Evolutionary conservation across 1,140 invertebrate species (phyloP), one percentile per base, ranked within the genome.

Genomic region (Drosophila pandora): DNA sequence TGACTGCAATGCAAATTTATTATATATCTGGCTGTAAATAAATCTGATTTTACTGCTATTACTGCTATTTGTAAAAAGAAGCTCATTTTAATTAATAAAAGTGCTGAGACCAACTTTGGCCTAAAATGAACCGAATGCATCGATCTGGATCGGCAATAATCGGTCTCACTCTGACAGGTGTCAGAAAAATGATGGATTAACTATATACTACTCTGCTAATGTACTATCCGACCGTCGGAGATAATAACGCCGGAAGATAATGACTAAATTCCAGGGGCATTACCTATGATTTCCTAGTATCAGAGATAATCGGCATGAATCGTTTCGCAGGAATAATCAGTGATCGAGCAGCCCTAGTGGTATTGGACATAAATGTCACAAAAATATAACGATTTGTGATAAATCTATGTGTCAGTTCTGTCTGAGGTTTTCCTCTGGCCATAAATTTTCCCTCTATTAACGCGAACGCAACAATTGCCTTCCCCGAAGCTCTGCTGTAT

Each of bases 401-500:
- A 63, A 45, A 78, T 78, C 68, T 34, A 76, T 48, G 10, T 78
- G 75, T 53, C 67, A 61, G 53, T 37, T 53, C 28, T 34, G 47
- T 21, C 43, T 45, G 54, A 48, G 52, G 47, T 50, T 53, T 67
- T 32, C 47, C 70, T 52, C 34, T 17, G n/a, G 30, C 43, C 67
- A 72, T 72, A 61, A 69, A 82, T 70, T 70, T 57, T 12, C 32
- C 21, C 34, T n/a, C 48, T 28, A 37, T 45, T 50, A 30, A n/a
- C 49, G 32, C 56, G 37, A 49, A 8, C 30, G 17, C 56, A 52
- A 39, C 50, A 30, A 41, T 58, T 45, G 41, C 50, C n/a, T 32
- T 47, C 13, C 47, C 70, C 49, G 65, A 48, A 76, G 65, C 61
- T 60, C 62, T 67, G 60, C 63, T 80, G 80, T 70, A 77, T 81